These are phyloP conservation scores for Lontra canadensis DNA, from an alignment of 2,113 vertebrate genomes.

Conservation along the genomic window DNA sequence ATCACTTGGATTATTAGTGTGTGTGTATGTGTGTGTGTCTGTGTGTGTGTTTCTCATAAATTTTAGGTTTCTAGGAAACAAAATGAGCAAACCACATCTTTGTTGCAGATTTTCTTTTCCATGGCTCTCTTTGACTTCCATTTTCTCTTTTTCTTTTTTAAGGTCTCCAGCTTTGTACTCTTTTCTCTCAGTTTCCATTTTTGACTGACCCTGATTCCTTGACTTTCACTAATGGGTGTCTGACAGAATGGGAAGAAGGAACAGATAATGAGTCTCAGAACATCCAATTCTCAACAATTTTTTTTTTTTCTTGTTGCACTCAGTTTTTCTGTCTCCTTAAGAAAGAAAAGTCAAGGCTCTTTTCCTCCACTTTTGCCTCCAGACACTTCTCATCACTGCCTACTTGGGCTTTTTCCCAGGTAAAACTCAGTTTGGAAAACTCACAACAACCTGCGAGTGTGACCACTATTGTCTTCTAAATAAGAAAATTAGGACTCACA, in stretches of 20 bases:
- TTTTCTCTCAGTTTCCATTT: slow-evolving; percentile 7
- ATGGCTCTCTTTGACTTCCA: background rate
- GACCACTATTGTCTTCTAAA: background rate
- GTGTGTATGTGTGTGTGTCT: background rate
- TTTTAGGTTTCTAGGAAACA: background rate
- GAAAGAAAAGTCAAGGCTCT: background rate
- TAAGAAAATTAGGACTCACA: background rate
- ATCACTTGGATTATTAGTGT: background rate
- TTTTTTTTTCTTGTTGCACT: background rate
- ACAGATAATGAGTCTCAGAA: background rate
- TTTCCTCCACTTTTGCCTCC: background rate
- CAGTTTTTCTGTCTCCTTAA: background rate
- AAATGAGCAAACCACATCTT: background rate
- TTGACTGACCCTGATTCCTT: background rate
- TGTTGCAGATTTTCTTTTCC: background rate
- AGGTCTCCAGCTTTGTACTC: background rate
- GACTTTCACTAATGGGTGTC: background rate
- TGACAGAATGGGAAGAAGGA: background rate
- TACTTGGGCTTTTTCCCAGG: background rate
- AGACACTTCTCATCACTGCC: background rate
- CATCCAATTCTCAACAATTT: background rate
- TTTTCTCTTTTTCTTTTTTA: background rate
- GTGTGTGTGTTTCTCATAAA: background rate
- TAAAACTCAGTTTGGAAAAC: background rate
- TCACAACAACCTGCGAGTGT: background rate